Conservation (phyloP, 2,888 invertebrate species). For the Fragum sueziense region DNA sequence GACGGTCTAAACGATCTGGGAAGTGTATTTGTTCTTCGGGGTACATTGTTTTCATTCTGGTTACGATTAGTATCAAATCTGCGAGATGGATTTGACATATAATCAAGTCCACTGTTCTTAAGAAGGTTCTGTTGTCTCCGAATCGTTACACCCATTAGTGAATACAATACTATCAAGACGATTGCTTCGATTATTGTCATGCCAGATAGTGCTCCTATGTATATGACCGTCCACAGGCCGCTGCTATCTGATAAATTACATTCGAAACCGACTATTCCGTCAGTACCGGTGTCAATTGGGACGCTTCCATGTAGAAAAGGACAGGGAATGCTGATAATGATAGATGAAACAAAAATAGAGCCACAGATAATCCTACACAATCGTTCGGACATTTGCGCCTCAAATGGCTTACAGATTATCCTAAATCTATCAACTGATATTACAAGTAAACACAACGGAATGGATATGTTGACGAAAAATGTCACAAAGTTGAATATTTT, state of each 20-base stretch:
- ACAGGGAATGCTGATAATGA: not conserved
- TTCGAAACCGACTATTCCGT: not conserved
- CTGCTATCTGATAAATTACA: not conserved
- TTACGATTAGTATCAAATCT: not conserved
- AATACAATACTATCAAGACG: conserved; percentile 6
- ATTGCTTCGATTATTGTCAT: not conserved
- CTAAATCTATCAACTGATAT: conserved; percentile 10
- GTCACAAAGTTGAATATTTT: conserved; percentile 1
- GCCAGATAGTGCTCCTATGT: not conserved
- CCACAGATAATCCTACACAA: conserved; percentile 2
- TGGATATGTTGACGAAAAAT: not conserved
- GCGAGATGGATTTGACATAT: not conserved
- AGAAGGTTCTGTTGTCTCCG: not conserved
- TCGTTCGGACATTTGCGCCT: not conserved
- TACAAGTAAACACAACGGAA: not conserved
- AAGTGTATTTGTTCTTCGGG: not conserved
- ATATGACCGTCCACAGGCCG: not conserved
- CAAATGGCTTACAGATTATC: conserved; percentile 8
- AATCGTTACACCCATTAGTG: not conserved
- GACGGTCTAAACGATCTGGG: conserved; percentile 8
- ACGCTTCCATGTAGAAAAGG: not conserved
- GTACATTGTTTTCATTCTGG: not conserved
- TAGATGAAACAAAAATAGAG: not conserved
- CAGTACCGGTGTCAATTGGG: not conserved
- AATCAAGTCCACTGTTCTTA: not conserved